Base-by-base conservation (phyloP, 2,888 invertebrate species). In the Entomobrya proxima region DNA sequence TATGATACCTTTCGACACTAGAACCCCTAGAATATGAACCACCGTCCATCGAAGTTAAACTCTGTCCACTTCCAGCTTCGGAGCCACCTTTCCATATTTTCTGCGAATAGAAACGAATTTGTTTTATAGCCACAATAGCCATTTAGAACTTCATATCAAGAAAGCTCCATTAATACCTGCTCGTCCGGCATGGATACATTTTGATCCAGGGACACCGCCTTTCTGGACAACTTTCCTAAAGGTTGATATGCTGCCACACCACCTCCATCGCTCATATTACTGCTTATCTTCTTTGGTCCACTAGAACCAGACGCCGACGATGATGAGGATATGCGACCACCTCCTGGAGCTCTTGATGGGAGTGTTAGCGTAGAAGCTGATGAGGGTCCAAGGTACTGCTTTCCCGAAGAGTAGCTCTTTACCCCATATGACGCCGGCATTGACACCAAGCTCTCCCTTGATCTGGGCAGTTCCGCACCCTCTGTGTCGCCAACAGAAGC, bases 51-150 rank as follows among this genome's bases (percentile, higher is more conserved):
- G 96, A 96, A 90, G 96, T 96, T 92, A 97, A 93, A 86, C 97
- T 97, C 0, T 96, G 95, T 85, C 96, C 94, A 91, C 97, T 97
- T 85, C 96, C 96, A 77, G 92, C 92, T 0, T 91, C 92, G 88
- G 96, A 96, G 77, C 95, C 95, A 35, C 95, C 94, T 89, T 95
- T 95, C 97, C 97, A 97, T 90, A 97, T 96, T 84, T 93, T 93
- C 93, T 95, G 93, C 92, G 93, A 35, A 27, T 64, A 58, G 21
- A 5, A 32, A 15, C 3, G 4, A 44, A n/a, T n/a, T n/a, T n/a
- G n/a, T n/a, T n/a, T n/a, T n/a, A n/a, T n/a, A n/a, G n/a, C n/a
- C n/a, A n/a, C n/a, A n/a, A 7, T 69, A 24, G 3, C 6, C n/a
- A 37, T 67, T 2, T 24, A 21, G 21, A 3, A 7, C 6, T 58